Base-by-base conservation (phyloP, 2,113 vertebrate species). In the Onychorhynchus coronatus region DNA sequence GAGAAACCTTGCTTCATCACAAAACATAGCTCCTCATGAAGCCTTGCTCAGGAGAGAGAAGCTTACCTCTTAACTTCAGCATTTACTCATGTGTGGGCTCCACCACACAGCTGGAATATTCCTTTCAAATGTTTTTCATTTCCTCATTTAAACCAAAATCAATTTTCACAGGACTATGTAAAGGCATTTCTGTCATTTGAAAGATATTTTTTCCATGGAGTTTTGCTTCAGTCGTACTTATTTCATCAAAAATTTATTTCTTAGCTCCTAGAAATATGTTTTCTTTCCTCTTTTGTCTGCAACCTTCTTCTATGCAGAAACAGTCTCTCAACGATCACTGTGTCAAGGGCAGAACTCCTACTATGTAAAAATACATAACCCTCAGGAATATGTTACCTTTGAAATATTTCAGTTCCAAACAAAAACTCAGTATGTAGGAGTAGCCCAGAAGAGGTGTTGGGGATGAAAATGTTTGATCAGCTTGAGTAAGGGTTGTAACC, bases 301-400 rank as follows among this genome's bases (percentile, higher is more conserved):
- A 85, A 10, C 70, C 14, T 76, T 65, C 79, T 73, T 65, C 52
- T 28, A 81, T 22, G 73, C 33, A 53, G 58, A 80, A 84, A 62
- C 12, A 67, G 56, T 37, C 88, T 89, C 87, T 41, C 0, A 2
- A 85, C 78, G 31, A 93, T 85, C 24, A 27, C 37, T 71, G 21
- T 82, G 91, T 84, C 73, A 81, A 89, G 52, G 65, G 35, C 39
- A 93, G 50, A 85, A 83, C 20, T 93, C 55, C 39, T 52, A 39
- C 67, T 44, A 20, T 17, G n/a, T 53, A 66, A 80, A 92, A 89
- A 66, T 27, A 50, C 0, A 3, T 47, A 82, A 77, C 35, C 23
- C 35, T 66, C 23, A 75, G 56, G 35, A 88, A 88, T 47, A 78
- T 4, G 9, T 30, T 39, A 74, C 18, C 46, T 93, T 24, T 67